Evolutionary conservation across 2,888 invertebrate genomes (phyloP).

Genomic region (Allacma fusca): DNA sequence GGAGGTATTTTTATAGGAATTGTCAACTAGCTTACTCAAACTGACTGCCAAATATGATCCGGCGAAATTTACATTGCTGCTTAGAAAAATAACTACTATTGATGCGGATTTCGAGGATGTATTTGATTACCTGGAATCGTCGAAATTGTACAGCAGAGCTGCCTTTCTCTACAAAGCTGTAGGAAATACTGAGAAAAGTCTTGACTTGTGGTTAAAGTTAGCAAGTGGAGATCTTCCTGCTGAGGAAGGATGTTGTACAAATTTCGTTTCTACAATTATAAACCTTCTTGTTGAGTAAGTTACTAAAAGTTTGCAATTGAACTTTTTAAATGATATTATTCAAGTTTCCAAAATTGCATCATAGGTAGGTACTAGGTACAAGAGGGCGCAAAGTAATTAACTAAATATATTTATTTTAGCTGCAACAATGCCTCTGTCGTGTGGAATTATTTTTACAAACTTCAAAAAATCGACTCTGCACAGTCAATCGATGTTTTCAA

Average conservation of each 20-base stretch:
- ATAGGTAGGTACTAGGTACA: no score
- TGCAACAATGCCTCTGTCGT: constrained; percentile 48
- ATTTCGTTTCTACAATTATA: constrained; percentile 64
- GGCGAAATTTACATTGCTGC: constrained; percentile 49
- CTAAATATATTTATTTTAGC: constrained; percentile 40
- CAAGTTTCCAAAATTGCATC: no score
- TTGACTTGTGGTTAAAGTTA: constrained; percentile 65
- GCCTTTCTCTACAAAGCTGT: constrained; percentile 65
- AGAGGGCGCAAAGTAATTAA: no score
- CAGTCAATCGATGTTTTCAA: constrained; percentile 58
- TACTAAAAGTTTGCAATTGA: no score
- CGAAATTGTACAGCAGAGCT: constrained; percentile 64
- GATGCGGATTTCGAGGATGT: constrained; percentile 64
- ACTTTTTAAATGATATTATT: no score
- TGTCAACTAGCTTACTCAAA: constrained; percentile 58
- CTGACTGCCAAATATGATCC: constrained; percentile 56
- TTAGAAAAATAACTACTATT: constrained; percentile 50
- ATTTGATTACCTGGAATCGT: constrained; percentile 64
- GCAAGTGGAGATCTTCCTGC: constrained; percentile 63
- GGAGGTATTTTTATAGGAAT: constrained; percentile 47
- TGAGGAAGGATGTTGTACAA: constrained; percentile 64
- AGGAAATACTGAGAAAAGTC: constrained; percentile 65
- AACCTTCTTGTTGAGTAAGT: constrained; percentile 65
- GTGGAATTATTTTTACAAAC: constrained; percentile 58
- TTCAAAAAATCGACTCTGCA: constrained; percentile 45